A percentile compares a stretch with the other conserved stretches of the same genome.
Evolutionary conservation across 2,113 vertebrate species (phyloP).

Genomic region (Alouatta palliata): DNA sequence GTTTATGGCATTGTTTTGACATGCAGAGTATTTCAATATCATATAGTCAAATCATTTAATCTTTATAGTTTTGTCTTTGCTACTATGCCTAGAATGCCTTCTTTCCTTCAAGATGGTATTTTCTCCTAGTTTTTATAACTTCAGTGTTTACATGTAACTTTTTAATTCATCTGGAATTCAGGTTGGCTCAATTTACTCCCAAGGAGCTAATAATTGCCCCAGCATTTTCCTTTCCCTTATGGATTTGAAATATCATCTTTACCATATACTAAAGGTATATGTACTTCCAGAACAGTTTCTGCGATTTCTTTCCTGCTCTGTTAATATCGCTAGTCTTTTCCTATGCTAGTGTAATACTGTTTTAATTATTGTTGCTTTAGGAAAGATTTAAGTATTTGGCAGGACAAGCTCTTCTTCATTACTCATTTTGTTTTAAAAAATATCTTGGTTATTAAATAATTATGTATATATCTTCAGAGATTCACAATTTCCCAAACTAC

Average conservation of each 20-base stretch:
- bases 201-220: not conserved
- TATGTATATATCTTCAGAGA: not conserved
- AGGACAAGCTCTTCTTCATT: not conserved
- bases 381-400: not conserved
- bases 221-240: not conserved
- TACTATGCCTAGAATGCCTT: not conserved
- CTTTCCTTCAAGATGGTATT: not conserved
- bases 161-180: conserved; percentile 9
- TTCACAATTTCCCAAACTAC: not conserved
- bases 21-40: conserved; percentile 13
- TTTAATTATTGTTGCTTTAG: conserved; percentile 51
- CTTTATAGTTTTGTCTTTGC: not conserved
- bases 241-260: not conserved
- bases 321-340: not conserved
- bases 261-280: not conserved
- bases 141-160: not conserved
- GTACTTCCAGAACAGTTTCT: not conserved
- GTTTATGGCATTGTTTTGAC: not conserved
- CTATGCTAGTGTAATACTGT: not conserved
- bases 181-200: not conserved
- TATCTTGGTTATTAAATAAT: conserved; percentile 34
- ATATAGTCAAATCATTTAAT: not conserved
- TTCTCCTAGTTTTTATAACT: conserved; percentile 18
- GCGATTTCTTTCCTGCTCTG: not conserved
- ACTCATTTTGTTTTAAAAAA: not conserved